Conservation (phyloP, 2,113 vertebrate species). For the Pristiophorus japonicus region DNA sequence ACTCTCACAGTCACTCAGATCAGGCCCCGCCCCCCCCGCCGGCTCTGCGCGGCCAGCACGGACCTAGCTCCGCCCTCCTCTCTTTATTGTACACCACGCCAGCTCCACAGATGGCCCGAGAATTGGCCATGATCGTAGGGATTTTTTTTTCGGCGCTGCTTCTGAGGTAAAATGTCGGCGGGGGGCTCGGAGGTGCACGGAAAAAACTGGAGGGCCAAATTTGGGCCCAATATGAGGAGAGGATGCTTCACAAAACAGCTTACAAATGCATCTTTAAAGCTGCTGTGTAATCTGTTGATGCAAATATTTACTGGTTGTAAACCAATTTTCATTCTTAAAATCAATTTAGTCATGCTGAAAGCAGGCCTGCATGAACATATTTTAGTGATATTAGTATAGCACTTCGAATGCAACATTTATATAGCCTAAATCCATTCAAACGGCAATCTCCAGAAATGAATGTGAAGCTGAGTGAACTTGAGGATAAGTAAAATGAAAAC, state of each 20-base stretch:
- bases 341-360: background rate
- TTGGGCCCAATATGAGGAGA: background rate
- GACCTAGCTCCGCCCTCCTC: no score
- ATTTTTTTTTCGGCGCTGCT: no score
- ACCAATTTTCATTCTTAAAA: background rate
- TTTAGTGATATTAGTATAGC: background rate
- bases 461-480: background rate
- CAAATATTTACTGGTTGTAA: background rate
- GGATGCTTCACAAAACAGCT: background rate
- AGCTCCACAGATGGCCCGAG: no score
- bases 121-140: no score
- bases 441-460: background rate
- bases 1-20: no score
- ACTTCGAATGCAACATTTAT: background rate
- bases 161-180: no score
- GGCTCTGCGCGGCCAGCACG: no score
- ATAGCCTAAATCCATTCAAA: background rate
- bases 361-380: background rate
- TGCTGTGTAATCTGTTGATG: background rate
- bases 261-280: background rate
- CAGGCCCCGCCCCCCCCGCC: no score
- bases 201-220: no score
- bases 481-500: background rate
- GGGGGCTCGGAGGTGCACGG: no score
- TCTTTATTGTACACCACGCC: no score